These are phyloP conservation scores for Barbus barbus DNA, from an alignment of 2,113 vertebrate genomes.

Conservation along the genomic window DNA sequence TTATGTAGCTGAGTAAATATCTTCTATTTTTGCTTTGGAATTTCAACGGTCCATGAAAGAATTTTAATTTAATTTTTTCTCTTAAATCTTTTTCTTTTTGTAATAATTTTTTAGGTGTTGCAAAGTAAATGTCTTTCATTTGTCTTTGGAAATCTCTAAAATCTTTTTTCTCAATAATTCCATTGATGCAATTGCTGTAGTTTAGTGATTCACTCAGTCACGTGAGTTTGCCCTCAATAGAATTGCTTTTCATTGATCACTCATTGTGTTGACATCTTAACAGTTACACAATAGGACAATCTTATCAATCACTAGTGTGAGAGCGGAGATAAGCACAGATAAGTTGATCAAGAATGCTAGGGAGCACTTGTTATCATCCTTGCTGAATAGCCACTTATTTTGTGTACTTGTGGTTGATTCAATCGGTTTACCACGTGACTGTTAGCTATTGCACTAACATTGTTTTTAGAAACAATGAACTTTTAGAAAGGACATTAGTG, in stretches of 20 bases:
- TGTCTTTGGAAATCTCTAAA: neutral
- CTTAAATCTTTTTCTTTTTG: too few relatives aligned
- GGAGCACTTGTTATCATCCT: constrained; percentile 58
- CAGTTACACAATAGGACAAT: constrained; percentile 63
- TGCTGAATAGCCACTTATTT: constrained; percentile 66
- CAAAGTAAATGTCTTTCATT: too few relatives aligned
- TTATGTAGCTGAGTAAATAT: too few relatives aligned
- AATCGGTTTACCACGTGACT: constrained; percentile 62
- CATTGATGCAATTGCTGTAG: constrained; percentile 48
- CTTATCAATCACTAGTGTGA: constrained; percentile 59
- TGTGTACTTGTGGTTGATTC: constrained; percentile 64
- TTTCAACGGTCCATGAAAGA: too few relatives aligned
- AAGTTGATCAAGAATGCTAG: constrained; percentile 59
- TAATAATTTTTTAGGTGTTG: too few relatives aligned
- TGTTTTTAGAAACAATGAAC: neutral
- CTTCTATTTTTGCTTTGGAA: too few relatives aligned
- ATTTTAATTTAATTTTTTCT: too few relatives aligned
- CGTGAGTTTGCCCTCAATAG: constrained; percentile 55
- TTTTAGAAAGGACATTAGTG: neutral
- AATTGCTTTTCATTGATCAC: constrained; percentile 68
- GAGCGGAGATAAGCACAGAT: constrained; percentile 54
- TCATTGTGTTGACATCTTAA: constrained; percentile 67
- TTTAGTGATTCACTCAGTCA: too few relatives aligned
- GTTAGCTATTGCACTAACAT: constrained; percentile 55
- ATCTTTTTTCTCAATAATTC: neutral